Conservation (phyloP, 2,797 vertebrate genomes). For the Cottoperca gobio region DNA sequence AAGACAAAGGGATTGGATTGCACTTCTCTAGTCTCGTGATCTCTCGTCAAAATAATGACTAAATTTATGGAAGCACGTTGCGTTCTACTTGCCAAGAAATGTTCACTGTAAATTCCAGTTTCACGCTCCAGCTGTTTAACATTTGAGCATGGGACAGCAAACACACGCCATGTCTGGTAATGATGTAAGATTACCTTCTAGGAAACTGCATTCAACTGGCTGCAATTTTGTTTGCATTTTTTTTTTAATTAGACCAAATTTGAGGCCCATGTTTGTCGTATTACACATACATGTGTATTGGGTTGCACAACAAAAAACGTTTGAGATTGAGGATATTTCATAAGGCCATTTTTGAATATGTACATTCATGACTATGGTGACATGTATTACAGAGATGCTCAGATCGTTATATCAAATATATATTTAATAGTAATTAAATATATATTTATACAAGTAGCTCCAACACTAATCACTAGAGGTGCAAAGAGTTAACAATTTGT, state of each 20-base stretch:
- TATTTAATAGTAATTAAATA: too few species aligned
- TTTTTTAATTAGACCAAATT: not conserved
- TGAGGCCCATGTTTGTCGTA: not conserved
- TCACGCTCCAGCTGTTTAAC: slow-evolving; percentile 34
- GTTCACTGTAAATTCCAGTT: slow-evolving; percentile 26
- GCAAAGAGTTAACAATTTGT: too few species aligned
- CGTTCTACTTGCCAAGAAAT: not conserved
- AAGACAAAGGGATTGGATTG: not conserved
- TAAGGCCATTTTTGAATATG: not conserved
- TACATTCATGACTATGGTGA: too few species aligned
- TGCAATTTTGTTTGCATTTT: not conserved
- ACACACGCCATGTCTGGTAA: not conserved
- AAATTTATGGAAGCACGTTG: not conserved
- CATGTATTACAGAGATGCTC: not conserved
- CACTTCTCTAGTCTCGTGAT: slow-evolving; percentile 7
- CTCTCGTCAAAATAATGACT: slow-evolving; percentile 19
- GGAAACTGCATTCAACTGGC: not conserved
- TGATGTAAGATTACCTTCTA: not conserved
- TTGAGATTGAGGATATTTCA: not conserved
- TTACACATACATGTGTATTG: not conserved
- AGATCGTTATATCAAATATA: not conserved
- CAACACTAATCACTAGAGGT: too few species aligned
- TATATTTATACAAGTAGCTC: too few species aligned
- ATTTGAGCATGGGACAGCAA: not conserved
- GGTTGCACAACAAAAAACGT: not conserved